Base-by-base conservation (phyloP, 2,113 vertebrate genomes). In the Poecilia latipinna region DNA sequence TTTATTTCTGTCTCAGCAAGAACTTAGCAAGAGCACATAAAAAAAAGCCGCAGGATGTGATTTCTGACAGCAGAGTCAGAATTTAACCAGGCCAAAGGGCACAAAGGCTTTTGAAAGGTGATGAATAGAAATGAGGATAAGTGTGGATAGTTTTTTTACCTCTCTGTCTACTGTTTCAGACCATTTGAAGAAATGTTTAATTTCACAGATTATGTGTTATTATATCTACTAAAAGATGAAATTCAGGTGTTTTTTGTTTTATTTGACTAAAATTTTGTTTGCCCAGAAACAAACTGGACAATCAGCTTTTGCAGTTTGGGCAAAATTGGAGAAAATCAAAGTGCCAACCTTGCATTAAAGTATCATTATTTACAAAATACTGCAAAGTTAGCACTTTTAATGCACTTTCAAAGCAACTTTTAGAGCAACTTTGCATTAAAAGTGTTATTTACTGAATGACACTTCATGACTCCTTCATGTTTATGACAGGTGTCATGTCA, bases 1-100 rank as follows among this genome's bases (percentile, higher is more conserved):
- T 19, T 39, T 69, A 61, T 75, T 85, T 68, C 19, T 75, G 65
- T 70, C 35, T 70, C 75, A 66, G 80, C 69, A 64, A 66, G 77
- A 74, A 72, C 19, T 24, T 19, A 24, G 78, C 29, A 10, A 67
- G 32, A 54, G 15, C 39, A 78, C 75, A 73, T 63, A 68, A 74
- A 51, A 65, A 10, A 42, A 4, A 33, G 35, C 35, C 19, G 8
- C 11, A 42, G 57, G 68, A 51, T 24, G 0, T 60, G 64, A 70
- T 72, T 73, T 54, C 29, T 71, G 68, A 78, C 65, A 65, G 68
- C 7, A 12, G 35, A 61, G 44, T 61, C 26, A 65, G 33, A 57
- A 39, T 29, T 74, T 15, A 81, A 83, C 42, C 79, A 29, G 67
- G 42, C 39, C 26, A 75, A 78, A 71, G 79, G 42, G 48, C 29